These are phyloP conservation scores for Drosophila nikananu DNA, from an alignment of 1,140 invertebrate species.

Conservation along the genomic window DNA sequence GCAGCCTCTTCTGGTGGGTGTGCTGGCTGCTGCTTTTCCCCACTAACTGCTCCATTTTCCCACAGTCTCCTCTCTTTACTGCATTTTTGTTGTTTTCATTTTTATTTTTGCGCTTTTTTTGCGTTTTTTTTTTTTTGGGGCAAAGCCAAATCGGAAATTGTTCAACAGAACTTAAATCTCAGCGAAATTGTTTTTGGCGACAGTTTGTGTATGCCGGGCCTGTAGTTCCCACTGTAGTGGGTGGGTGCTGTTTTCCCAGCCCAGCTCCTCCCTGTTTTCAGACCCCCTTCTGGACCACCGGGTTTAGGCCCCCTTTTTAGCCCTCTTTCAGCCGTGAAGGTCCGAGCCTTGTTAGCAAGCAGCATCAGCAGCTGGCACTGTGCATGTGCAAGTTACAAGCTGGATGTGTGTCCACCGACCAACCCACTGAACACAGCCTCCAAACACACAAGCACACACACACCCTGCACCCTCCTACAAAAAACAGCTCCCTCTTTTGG, in stretches of 20 bases:
- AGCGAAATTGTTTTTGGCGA: constrained; percentile 82
- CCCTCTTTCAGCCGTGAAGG: constrained; percentile 2
- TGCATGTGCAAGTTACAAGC: constrained; percentile 70
- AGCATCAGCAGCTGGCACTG: constrained; percentile 56
- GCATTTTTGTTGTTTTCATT: constrained; percentile 13
- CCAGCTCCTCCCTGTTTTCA: no score
- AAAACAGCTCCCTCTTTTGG: background rate
- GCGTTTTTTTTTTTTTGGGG: constrained; percentile 21
- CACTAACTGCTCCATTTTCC: constrained; percentile 17
- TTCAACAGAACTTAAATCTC: constrained; percentile 81
- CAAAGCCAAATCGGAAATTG: constrained; percentile 69
- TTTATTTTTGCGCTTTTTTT: constrained; percentile 1
- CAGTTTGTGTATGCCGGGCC: constrained; percentile 62
- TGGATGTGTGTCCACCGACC: constrained; percentile 46
- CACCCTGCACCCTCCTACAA: background rate
- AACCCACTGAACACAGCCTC: background rate
- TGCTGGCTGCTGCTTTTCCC: constrained; percentile 9
- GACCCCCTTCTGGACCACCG: background rate
- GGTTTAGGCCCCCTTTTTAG: background rate
- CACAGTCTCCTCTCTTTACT: background rate
- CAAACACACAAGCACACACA: background rate
- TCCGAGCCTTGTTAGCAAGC: constrained; percentile 59
- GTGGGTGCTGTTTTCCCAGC: background rate
- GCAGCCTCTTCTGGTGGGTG: constrained; percentile 16
- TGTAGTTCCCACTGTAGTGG: constrained; percentile 27